Base-by-base conservation (phyloP, 2,113 vertebrate species). In the Amia ocellicauda region DNA sequence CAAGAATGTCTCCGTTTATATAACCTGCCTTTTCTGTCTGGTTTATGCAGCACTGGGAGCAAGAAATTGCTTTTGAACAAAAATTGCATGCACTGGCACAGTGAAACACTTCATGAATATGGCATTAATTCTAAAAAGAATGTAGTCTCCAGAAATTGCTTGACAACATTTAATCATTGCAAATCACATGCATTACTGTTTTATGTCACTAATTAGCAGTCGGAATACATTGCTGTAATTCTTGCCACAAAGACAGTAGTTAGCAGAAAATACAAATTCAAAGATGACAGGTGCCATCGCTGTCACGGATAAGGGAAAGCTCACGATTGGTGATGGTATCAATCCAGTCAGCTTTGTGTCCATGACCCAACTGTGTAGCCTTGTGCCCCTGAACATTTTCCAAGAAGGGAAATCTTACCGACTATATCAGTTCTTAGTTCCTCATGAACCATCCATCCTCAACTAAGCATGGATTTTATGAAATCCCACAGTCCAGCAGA, bases 11-110 rank as follows among this genome's bases (percentile, higher is more conserved):
- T 23, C n/a, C 47, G 11, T 36, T 36, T 36, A 36, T 36, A 36
- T 5, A 36, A 36, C 31, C 11, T 36, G 31, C 31, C 31, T 36
- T 36, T 54, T 28, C 24, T 58, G 43, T 29, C 11, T 20, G n/a
- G 24, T 27, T 47, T n/a, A 16, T 26, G 29, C 14, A 19, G 17
- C 31, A 43, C 47, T 54, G 45, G 63, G 54, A 54, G 47, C 58
- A 60, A 27, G 31, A 36, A 16, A 9, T 43, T 60, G 58, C 40
- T 59, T 23, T 47, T 45, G 41, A 41, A 45, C 41, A 29, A 19
- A 64, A 58, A 45, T 54, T 19, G 19, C 22, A 36, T 64, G 28
- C 45, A 64, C 56, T 57, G 47, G 53, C 40, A 64, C 43, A 56
- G 53, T 52, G 56, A 64, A 56, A 49, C 24, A 56, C 22, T 23